Evolutionary conservation across 2,113 vertebrate species (phyloP).

Genomic region (Xiphophorus couchianus): DNA sequence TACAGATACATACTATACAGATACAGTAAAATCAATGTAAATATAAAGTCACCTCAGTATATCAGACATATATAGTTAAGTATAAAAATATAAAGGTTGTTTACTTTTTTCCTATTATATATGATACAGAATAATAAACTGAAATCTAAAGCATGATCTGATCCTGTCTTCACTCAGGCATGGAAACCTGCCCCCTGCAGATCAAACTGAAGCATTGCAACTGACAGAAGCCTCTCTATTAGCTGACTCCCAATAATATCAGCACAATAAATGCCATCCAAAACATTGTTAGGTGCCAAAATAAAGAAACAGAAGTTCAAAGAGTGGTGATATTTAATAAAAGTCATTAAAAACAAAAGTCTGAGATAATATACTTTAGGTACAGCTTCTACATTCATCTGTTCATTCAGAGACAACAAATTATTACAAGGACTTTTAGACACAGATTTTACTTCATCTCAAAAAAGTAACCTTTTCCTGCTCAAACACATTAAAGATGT

Average conservation of each 20-base stretch:
- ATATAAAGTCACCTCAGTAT: neutral
- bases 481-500: constrained; percentile 4
- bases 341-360: constrained; percentile 34
- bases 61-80: no score
- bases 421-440: neutral
- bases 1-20: no score
- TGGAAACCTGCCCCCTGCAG: constrained; percentile 14
- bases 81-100: neutral
- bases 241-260: neutral
- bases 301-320: neutral
- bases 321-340: constrained; percentile 49
- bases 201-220: neutral
- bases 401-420: neutral
- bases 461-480: neutral
- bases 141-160: no score
- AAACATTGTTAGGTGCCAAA: neutral
- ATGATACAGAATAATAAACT: neutral
- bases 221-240: neutral
- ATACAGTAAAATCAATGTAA: neutral
- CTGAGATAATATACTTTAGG: constrained; percentile 15
- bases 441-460: neutral
- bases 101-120: neutral
- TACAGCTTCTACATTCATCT: constrained; percentile 52
- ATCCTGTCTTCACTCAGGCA: neutral
- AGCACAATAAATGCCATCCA: neutral